phyloP scores from a whole-genome alignment of 2,113 vertebrate genomes.

The Scomber japonicus region DNA sequence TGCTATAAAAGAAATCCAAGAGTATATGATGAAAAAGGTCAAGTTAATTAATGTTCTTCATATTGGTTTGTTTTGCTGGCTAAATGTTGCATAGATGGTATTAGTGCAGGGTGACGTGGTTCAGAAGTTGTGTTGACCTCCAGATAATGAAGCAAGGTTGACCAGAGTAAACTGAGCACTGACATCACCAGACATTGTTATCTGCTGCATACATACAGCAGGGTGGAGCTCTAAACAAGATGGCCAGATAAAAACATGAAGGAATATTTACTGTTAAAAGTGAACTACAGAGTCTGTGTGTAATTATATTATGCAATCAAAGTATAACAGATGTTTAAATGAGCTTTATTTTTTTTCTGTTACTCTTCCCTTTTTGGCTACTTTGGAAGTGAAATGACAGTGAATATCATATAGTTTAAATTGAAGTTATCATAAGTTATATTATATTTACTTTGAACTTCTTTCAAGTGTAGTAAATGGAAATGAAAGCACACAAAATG shows the following conservation, averaged over 20 bases:
- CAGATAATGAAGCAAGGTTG: conserved; percentile 46
- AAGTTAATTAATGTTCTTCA: not conserved
- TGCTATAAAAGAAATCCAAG: no score
- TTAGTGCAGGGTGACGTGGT: conserved; percentile 6
- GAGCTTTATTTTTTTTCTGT: no score
- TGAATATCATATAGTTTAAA: no score
- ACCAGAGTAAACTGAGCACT: conserved; percentile 5
- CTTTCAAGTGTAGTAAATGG: no score
- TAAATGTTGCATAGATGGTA: not conserved
- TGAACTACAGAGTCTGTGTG: not conserved
- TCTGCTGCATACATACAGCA: conserved; percentile 45
- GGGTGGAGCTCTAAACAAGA: conserved; percentile 27
- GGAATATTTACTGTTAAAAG: not conserved
- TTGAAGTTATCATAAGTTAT: no score
- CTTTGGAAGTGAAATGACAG: no score
- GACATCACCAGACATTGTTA: conserved; percentile 40
- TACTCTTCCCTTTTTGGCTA: no score
- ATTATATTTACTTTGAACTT: no score
- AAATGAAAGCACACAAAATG: no score
- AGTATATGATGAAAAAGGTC: no score
- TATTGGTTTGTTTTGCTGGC: not conserved
- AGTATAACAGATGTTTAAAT: not conserved
- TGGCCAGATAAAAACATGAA: conserved; percentile 1
- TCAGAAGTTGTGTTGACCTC: conserved; percentile 23
- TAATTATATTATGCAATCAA: not conserved